Conservation (phyloP, 2,888 invertebrate species). For the Watsonalla binaria region DNA sequence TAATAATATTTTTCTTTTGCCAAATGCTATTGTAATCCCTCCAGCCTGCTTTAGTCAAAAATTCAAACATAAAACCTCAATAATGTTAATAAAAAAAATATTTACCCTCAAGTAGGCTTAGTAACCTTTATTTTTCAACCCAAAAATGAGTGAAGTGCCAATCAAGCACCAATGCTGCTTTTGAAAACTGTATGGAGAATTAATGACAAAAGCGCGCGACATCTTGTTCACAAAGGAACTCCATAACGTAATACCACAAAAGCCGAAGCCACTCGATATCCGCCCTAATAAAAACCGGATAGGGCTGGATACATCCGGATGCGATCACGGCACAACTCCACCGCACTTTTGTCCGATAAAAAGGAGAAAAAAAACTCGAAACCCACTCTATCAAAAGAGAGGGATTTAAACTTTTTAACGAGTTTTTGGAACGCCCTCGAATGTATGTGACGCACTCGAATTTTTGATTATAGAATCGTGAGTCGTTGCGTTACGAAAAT, state of each 20-base stretch:
- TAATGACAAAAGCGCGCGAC: constrained; percentile 45
- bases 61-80: no score
- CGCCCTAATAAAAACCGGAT: constrained; percentile 71
- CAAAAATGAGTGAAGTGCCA: not conserved
- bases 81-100: not conserved
- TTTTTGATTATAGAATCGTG: constrained; percentile 19
- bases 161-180: not conserved
- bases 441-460: constrained; percentile 15
- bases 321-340: constrained; percentile 47
- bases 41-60: no score
- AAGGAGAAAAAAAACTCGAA: constrained; percentile 43
- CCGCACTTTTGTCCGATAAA: constrained; percentile 40
- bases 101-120: not conserved
- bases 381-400: constrained; percentile 41
- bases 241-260: constrained; percentile 55
- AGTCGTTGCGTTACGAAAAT: not conserved
- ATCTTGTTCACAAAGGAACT: constrained; percentile 48
- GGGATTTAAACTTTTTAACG: constrained; percentile 39
- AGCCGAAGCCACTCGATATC: constrained; percentile 68
- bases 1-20: not conserved
- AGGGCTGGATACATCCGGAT: constrained; percentile 51
- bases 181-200: constrained; percentile 23
- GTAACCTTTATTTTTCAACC: not conserved
- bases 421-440: constrained; percentile 21
- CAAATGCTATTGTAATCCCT: no score